Conservation (phyloP, 2,797 vertebrate genomes). For the Cynodonichthys magdalenae region DNA sequence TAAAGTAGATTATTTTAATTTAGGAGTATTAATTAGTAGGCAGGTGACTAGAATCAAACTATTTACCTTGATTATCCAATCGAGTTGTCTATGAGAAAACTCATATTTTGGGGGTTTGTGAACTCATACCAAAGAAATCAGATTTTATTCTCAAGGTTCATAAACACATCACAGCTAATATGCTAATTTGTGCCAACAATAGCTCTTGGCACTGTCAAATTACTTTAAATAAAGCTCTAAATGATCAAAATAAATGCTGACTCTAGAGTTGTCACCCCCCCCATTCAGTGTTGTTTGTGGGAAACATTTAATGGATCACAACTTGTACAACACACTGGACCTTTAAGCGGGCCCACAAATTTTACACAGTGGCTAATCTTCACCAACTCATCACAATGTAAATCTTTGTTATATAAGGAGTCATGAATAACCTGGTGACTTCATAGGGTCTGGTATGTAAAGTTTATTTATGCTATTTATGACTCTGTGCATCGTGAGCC, state of each 20-base stretch:
- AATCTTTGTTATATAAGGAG: constrained; percentile 3
- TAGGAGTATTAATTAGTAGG: no score
- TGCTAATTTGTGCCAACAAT: no score
- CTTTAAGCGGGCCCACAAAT: constrained; percentile 5
- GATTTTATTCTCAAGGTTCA: no score
- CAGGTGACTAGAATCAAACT: no score
- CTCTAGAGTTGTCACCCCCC: no score
- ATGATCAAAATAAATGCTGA: not conserved
- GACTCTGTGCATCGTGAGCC: constrained; percentile 49
- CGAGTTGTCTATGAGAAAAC: no score
- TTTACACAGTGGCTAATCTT: constrained; percentile 11
- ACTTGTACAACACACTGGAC: not conserved
- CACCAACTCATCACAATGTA: constrained; percentile 15
- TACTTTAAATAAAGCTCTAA: not conserved
- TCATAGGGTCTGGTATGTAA: constrained; percentile 46
- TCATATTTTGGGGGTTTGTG: no score
- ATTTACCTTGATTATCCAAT: no score
- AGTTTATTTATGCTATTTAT: constrained; percentile 42
- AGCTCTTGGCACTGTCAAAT: no score
- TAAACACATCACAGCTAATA: no score
- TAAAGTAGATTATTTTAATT: no score
- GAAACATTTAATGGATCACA: not conserved
- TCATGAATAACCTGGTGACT: constrained; percentile 58
- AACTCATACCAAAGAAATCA: no score
- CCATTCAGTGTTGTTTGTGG: not conserved